phyloP scores from a whole-genome alignment of 2,797 vertebrate species.

The Hydrophis major region DNA sequence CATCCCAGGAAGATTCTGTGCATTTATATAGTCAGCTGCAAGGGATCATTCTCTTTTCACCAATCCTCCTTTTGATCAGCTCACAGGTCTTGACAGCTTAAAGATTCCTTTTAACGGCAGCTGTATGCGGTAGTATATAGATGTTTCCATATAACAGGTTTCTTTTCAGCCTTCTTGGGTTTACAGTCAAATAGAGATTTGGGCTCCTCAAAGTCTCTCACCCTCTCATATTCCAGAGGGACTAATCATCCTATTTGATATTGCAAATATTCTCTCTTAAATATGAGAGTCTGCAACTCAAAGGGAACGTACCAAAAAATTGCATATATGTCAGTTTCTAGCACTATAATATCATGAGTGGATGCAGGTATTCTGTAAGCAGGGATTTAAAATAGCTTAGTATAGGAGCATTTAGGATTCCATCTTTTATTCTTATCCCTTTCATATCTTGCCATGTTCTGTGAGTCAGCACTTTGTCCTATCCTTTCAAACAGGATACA shows the following conservation, averaged over 20 bases:
- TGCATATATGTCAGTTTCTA: constrained; percentile 28
- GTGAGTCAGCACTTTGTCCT: too few relatives aligned
- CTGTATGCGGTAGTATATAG: constrained; percentile 41
- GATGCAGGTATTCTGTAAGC: neutral
- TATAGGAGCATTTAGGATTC: neutral
- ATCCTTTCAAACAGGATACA: neutral
- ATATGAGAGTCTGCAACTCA: constrained; percentile 42
- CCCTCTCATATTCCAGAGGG: constrained; percentile 42
- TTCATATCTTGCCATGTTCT: neutral
- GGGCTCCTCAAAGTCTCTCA: constrained; percentile 47
- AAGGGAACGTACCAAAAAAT: constrained; percentile 34
- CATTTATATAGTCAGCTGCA: constrained; percentile 87
- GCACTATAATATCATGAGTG: neutral
- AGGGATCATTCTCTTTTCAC: constrained; percentile 87
- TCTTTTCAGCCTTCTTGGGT: constrained; percentile 50
- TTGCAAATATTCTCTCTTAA: constrained; percentile 45
- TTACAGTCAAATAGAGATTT: constrained; percentile 51
- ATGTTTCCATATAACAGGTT: constrained; percentile 45
- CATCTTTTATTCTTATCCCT: neutral
- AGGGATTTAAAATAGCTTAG: neutral
- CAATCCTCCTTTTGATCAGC: constrained; percentile 80
- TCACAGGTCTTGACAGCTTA: constrained; percentile 82
- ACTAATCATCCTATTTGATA: constrained; percentile 59
- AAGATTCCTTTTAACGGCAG: constrained; percentile 71
- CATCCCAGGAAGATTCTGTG: constrained; percentile 83